Evolutionary conservation across 2,113 vertebrate species (phyloP).

Genomic region (Bambusicola thoracicus): DNA sequence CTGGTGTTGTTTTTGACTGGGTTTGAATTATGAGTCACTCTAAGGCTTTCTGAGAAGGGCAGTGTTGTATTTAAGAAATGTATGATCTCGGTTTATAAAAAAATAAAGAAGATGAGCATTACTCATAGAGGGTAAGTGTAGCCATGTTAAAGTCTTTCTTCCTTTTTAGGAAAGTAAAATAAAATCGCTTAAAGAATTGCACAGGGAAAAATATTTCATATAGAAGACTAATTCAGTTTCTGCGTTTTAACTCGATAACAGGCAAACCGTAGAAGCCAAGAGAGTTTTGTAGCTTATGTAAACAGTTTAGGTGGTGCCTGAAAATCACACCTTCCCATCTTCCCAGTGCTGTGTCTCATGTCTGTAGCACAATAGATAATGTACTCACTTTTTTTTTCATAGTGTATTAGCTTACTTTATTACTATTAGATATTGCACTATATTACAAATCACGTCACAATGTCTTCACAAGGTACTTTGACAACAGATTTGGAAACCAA

Average conservation of each 20-base stretch:
- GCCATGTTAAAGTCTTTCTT: not conserved
- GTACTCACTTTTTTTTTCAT: slow-evolving; percentile 59
- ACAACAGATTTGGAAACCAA: slow-evolving; percentile 58
- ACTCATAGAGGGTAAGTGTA: slow-evolving; percentile 5
- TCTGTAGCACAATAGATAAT: slow-evolving; percentile 68
- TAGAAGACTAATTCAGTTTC: not conserved
- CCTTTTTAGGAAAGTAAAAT: not conserved
- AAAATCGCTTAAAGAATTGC: not conserved
- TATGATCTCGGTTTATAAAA: slow-evolving; percentile 4
- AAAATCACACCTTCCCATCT: slow-evolving; percentile 4
- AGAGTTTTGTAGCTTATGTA: not conserved
- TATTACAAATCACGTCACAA: slow-evolving; percentile 62
- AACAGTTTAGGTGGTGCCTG: not conserved
- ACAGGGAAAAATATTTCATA: not conserved
- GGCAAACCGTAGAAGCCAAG: not conserved
- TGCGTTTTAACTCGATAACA: not conserved
- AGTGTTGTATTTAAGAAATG: not conserved
- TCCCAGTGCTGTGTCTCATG: slow-evolving; percentile 10
- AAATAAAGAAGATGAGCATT: not conserved
- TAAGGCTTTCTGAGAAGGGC: not conserved
- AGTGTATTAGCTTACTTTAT: slow-evolving; percentile 69
- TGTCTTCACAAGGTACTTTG: slow-evolving; percentile 56
- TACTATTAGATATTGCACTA: slow-evolving; percentile 66
- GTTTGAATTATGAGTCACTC: slow-evolving; percentile 1
- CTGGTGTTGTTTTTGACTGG: not conserved